Evolutionary conservation across 2,113 vertebrate genomes (phyloP), one percentile per base, ranked within the genome.

Genomic region (Nothobranchius kuhntae): DNA sequence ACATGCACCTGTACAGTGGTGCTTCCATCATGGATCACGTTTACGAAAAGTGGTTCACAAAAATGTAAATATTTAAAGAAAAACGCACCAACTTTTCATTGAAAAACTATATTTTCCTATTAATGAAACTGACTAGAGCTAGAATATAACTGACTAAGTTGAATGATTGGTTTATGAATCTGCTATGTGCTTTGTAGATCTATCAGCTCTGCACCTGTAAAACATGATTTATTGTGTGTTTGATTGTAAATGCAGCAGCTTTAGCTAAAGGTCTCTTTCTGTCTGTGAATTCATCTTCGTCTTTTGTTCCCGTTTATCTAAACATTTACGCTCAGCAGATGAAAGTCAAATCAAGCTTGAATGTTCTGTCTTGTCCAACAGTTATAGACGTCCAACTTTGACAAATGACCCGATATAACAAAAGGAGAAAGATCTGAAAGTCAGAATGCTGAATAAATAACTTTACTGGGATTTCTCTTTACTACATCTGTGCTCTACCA

Each of bases 321-420:
- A 58, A 76, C 54, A 54, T 80, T 82, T 66, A 45, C 24, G n/a
- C 50, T 58, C 2, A 26, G 69, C 80, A 82, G 68, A 62, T 61
- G n/a, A 57, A 68, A 71, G 63, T 59, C 45, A 73, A 48, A 71
- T 12, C 42, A 10, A 7, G 17, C 69, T 75, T 71, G 12, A 53
- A 54, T 47, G 45, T 53, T 52, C 7, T n/a, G 1, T 4, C 15
- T 52, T 61, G 48, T 6, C 60, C 13, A 63, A 60, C 64, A 69
- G 44, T 65, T 78, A 65, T 57, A 63, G n/a, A 42, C 52, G 9
- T 45, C 42, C 26, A 6, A 51, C 26, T 65, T 58, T 2, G 17
- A 60, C 35, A 57, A 47, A 57, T 45, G 12, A 4, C 7, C 13
- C 6, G 12, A 26, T 7, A 12, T 9, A 13, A 9, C 15, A 24